phyloP scores from a whole-genome alignment of 2,888 invertebrate genomes.

The Cosmorhoe ocellata region DNA sequence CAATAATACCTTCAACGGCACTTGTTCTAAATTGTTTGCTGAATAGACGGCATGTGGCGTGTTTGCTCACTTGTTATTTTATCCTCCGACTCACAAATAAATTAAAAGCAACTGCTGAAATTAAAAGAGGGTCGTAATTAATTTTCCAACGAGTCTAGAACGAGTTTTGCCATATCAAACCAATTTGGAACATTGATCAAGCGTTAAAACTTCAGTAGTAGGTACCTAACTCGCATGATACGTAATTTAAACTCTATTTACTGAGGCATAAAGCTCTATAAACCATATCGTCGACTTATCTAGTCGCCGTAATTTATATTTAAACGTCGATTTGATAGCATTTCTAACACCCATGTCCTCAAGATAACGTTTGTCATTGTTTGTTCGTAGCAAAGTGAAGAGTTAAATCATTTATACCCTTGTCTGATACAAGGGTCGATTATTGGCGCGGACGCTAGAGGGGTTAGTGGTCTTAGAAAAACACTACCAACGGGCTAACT shows the following conservation, averaged over 20 bases:
- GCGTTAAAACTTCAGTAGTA: slow-evolving; percentile 26
- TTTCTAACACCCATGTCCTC: slow-evolving; percentile 32
- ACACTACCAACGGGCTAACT: too few species aligned
- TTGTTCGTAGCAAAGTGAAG: slow-evolving; percentile 31
- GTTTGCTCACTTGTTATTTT: slow-evolving; percentile 12
- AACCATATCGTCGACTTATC: slow-evolving; percentile 4
- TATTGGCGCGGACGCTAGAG: slow-evolving; percentile 14
- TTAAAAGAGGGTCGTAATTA: slow-evolving; percentile 28
- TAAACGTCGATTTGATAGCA: slow-evolving; percentile 30
- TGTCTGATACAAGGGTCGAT: slow-evolving; percentile 14
- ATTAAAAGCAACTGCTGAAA: slow-evolving; percentile 16
- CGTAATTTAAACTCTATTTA: slow-evolving; percentile 7
- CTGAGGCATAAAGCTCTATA: slow-evolving; percentile 1
- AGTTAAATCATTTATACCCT: slow-evolving; percentile 26
- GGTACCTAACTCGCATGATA: neutral
- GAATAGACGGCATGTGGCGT: slow-evolving; percentile 4
- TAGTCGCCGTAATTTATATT: slow-evolving; percentile 28
- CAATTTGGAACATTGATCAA: slow-evolving; percentile 33
- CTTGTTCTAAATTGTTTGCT: slow-evolving; percentile 11
- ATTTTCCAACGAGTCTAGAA: slow-evolving; percentile 24
- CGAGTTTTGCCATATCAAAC: slow-evolving; percentile 27
- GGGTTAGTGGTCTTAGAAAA: slow-evolving; percentile 5
- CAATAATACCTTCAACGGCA: slow-evolving; percentile 1
- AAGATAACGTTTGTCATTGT: slow-evolving; percentile 36
- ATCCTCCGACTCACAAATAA: slow-evolving; percentile 7